A percentile compares a stretch with the other conserved stretches of the same genome.
Evolutionary conservation across 1,140 invertebrate species (phyloP).

Genomic region (Drosophila tani): DNA sequence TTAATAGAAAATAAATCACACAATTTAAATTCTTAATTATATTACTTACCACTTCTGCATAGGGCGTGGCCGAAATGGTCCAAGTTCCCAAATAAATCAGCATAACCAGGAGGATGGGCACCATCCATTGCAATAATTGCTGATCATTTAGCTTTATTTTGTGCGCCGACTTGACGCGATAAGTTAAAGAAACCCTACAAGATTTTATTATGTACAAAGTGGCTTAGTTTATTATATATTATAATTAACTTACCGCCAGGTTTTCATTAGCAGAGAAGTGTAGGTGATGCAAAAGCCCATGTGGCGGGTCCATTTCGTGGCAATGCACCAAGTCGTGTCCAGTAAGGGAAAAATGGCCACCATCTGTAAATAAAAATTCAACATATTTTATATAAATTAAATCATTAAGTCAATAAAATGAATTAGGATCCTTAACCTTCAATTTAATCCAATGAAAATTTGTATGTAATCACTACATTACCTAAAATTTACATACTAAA

Average conservation of each 20-base stretch:
- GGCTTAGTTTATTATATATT: neutral
- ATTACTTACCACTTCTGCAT: slow-evolving; percentile 88
- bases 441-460: neutral
- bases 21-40: neutral
- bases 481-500: no score
- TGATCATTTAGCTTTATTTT: slow-evolving; percentile 97
- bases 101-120: slow-evolving; percentile 94
- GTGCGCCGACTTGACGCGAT: slow-evolving; percentile 96
- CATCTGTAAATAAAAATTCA: slow-evolving; percentile 88
- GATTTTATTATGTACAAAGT: neutral
- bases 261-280: slow-evolving; percentile 96
- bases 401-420: neutral
- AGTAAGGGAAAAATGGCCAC: slow-evolving; percentile 94
- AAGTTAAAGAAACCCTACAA: slow-evolving; percentile 94
- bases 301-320: slow-evolving; percentile 95
- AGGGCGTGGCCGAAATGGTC: slow-evolving; percentile 93
- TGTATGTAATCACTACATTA: no score
- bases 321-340: slow-evolving; percentile 92
- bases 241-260: slow-evolving; percentile 90
- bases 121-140: slow-evolving; percentile 95
- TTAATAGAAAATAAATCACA: neutral
- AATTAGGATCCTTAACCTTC: neutral
- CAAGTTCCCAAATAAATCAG: slow-evolving; percentile 95
- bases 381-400: neutral
- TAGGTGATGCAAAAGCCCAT: slow-evolving; percentile 96